Evolutionary conservation across 1,140 invertebrate genomes (phyloP).

Genomic region (Nylanderia fulva): DNA sequence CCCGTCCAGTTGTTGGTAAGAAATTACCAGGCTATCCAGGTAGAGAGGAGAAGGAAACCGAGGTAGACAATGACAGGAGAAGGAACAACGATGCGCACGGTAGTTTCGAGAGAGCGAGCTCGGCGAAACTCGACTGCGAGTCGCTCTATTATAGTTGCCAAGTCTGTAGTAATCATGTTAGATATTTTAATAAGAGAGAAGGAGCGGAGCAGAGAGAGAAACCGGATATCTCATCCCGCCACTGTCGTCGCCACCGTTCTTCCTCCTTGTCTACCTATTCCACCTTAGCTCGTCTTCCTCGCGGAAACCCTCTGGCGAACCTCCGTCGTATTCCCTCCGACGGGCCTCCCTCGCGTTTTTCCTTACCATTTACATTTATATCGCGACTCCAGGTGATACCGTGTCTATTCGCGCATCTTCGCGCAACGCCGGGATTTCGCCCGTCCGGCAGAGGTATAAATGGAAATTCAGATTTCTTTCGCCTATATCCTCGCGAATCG

Average conservation of each 20-base stretch:
- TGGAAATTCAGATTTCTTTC: constrained; percentile 69
- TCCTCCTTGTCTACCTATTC: constrained; percentile 10
- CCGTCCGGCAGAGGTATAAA: constrained; percentile 65
- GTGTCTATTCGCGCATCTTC: constrained; percentile 68
- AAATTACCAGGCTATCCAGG: constrained; percentile 45
- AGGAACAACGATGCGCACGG: constrained; percentile 1
- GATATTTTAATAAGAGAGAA: constrained; percentile 85
- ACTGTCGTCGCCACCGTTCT: constrained; percentile 5
- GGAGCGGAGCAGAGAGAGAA: constrained; percentile 76
- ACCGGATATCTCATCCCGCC: constrained; percentile 71
- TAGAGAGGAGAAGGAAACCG: not conserved
- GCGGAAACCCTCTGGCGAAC: constrained; percentile 47
- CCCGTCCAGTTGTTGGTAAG: constrained; percentile 45
- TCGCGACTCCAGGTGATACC: constrained; percentile 74
- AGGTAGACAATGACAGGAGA: not conserved
- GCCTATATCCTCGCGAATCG: constrained; percentile 48
- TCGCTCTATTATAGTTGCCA: constrained; percentile 83
- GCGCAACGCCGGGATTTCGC: constrained; percentile 35
- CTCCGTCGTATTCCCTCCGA: constrained; percentile 44
- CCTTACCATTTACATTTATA: constrained; percentile 79
- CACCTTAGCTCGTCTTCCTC: not conserved
- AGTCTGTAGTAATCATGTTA: constrained; percentile 84
- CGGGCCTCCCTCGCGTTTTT: constrained; percentile 64
- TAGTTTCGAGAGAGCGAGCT: constrained; percentile 43
- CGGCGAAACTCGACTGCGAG: constrained; percentile 79